Conservation (phyloP, 2,797 vertebrate species). For the Perodicticus potto region DNA sequence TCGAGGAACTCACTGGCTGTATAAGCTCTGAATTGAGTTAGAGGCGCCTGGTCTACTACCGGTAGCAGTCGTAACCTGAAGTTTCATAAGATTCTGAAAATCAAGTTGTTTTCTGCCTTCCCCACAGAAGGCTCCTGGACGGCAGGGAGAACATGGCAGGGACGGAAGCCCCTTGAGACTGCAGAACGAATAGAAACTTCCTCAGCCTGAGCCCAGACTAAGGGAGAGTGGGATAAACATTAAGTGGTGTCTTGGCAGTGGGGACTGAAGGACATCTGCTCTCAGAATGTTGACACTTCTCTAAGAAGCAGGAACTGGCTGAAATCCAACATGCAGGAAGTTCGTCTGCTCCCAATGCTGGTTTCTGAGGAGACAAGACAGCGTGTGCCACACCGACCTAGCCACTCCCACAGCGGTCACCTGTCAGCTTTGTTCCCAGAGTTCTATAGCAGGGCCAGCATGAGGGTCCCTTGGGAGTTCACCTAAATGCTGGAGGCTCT, state of each 20-base stretch:
- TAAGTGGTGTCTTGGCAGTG: neutral
- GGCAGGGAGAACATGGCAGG: accelerated
- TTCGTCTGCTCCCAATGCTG: accelerated
- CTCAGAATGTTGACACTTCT: neutral
- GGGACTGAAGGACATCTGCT: neutral
- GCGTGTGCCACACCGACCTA: neutral
- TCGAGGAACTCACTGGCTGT: neutral
- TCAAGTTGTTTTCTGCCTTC: neutral
- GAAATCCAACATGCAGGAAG: neutral
- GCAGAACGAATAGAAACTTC: neutral
- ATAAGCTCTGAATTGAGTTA: neutral
- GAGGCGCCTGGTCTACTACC: neutral
- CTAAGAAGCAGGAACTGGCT: neutral
- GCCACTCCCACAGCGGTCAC: neutral
- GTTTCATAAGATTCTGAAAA: neutral
- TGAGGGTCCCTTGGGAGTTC: accelerated
- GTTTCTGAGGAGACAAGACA: neutral
- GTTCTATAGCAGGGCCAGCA: neutral
- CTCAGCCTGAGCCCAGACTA: neutral
- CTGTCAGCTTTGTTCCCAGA: neutral
- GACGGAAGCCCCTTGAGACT: neutral
- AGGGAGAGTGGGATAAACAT: neutral
- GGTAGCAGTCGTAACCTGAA: neutral
- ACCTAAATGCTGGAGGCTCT: neutral
- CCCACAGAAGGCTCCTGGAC: neutral